Evolutionary conservation across 1,140 invertebrate species (phyloP), one percentile per base, ranked within the genome.

Genomic region (Mylabris phalerata): DNA sequence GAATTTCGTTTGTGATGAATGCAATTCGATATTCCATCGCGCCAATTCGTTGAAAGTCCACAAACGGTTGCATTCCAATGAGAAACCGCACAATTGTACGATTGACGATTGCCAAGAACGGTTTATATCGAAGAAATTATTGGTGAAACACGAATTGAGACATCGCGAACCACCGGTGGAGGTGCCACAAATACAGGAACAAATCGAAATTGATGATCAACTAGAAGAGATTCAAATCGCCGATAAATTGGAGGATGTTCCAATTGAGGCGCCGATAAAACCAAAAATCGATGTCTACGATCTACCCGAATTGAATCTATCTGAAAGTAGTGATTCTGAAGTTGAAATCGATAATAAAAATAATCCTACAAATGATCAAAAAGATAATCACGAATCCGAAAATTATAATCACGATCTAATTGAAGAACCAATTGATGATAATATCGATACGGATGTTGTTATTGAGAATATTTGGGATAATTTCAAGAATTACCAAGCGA

Each of bases 41-140:
- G 87, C 90, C 4, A 86, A 89, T n/a, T 84, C 82, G 13, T 74
- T 92, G 27, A 89, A 86, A 72, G 89, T 93, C 19, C 90, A 93
- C 68, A 88, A 88, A 75, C 78, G 89, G 60, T 74, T 89, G 62
- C 90, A 93, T 69, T 75, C 79, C 2, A 83, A 90, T 60, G 74
- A 76, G 49, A 79, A 72, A 60, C 85, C 88, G 1, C 86, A 90
- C 72, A 65, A 76, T 13, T 93, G 90, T 69, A 75, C 71, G 10
- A 82, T 88, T 67, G 78, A 79, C 60, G 74, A 74, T 5, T 93
- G 90, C 70, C 73, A 79, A 5, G 82, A 89, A 63, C 83, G 81
- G 59, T 93, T 92, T 75, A 85, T 93, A 39, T 92, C 90, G 0
- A 87, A 86, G 55, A 91, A 89, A 70, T 69, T 92, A 2, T 68